Evolutionary conservation across 1,140 invertebrate genomes (phyloP), one percentile per base, ranked within the genome.

Genomic region (Saccostrea glomerata): DNA sequence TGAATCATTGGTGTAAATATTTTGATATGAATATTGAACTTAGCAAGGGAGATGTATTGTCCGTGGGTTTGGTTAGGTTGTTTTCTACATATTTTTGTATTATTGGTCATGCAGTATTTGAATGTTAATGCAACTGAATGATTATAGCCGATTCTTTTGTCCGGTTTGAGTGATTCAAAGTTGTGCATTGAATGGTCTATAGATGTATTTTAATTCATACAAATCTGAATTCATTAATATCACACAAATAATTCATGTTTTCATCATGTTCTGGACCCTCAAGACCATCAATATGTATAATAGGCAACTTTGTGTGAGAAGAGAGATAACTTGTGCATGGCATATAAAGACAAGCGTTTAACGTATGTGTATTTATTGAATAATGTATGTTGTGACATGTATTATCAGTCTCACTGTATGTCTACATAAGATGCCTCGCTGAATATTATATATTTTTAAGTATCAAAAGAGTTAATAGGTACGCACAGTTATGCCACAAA

Each of bases 1-100:
- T 30, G 25, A 23, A 12, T 63, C 66, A 73, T 30, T 73, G 70
- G 70, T 77, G 23, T 77, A 36, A 77, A 30, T 77, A 77, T 77
- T 77, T 77, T 77, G 70, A 77, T 77, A 77, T 77, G 70, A 15
- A 77, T 77, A 25, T 30, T 77, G 23, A 30, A 77, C 70, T 30
- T 30, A 77, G 6, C 58, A 63, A 63, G 15, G 58, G 58, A 17
- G 30, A 73, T 77, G 23, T 77, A 77, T 36, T 77, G 70, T 36
- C 70, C 30, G 70, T 77, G 25, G 70, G 15, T 25, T 73, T 77
- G 23, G 70, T 77, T 77, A 30, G 70, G 30, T n/a, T 30, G 30
- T 47, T 77, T 77, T 77, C 30, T 77, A 30, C 58, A 63, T 63
- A 63, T 63, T 63, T 77, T 36, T 77, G 30, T 36, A 77, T 77